These are phyloP conservation scores for Marasmarcha lunaedactyla DNA, from an alignment of 2,888 invertebrate genomes.

Conservation along the genomic window DNA sequence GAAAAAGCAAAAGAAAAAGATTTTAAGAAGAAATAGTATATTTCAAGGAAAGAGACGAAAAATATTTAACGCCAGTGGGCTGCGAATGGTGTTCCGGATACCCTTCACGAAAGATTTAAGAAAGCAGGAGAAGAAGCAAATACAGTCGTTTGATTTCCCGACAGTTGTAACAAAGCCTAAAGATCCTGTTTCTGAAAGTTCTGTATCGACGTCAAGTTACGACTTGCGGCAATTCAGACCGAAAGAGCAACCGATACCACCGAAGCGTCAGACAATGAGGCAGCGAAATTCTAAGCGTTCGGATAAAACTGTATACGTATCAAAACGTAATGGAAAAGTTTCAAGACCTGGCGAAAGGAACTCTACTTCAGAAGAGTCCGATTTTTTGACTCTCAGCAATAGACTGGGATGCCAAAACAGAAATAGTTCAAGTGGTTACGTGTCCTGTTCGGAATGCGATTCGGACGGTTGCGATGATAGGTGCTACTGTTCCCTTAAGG, in stretches of 20 bases:
- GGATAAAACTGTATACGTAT: slow-evolving; percentile 47
- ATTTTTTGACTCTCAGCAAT: slow-evolving; percentile 68
- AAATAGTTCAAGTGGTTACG: slow-evolving; percentile 79
- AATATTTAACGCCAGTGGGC: slow-evolving; percentile 69
- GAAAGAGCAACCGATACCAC: slow-evolving; percentile 56
- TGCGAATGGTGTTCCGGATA: slow-evolving; percentile 75
- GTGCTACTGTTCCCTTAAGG: slow-evolving; percentile 85
- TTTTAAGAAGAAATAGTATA: slow-evolving; percentile 67
- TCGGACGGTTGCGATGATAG: slow-evolving; percentile 89
- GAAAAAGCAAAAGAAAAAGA: slow-evolving; percentile 83
- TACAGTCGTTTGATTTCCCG: slow-evolving; percentile 30
- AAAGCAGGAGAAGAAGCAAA: slow-evolving; percentile 36
- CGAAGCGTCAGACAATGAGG: slow-evolving; percentile 50
- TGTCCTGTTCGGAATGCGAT: slow-evolving; percentile 91
- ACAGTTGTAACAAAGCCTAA: slow-evolving; percentile 24
- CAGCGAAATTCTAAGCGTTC: slow-evolving; percentile 51
- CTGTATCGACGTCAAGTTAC: slow-evolving; percentile 73
- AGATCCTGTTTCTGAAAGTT: slow-evolving; percentile 66
- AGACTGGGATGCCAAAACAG: slow-evolving; percentile 71
- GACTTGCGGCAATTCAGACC: slow-evolving; percentile 73
- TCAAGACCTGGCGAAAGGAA: slow-evolving; percentile 71
- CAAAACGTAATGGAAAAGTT: slow-evolving; percentile 49
- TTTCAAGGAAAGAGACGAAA: slow-evolving; percentile 71
- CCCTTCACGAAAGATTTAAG: slow-evolving; percentile 60
- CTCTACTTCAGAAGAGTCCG: slow-evolving; percentile 74